Evolutionary conservation across 1,140 invertebrate species (phyloP).

Genomic region (Scaptomyza pallida): DNA sequence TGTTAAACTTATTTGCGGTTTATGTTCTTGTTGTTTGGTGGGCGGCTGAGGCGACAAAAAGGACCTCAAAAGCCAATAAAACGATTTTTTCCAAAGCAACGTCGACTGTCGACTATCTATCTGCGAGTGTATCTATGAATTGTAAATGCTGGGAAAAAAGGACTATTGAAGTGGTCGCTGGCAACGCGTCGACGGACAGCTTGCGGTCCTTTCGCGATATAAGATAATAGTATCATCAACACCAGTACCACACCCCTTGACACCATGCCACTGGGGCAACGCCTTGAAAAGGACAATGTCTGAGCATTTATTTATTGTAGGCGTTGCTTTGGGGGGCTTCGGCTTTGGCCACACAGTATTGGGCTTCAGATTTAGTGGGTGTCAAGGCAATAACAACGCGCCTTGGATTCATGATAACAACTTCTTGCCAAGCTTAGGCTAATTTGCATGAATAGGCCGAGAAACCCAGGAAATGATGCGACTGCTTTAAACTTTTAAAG

Average conservation of each 20-base stretch:
- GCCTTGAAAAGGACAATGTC: slow-evolving; percentile 58
- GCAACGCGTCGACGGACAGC: slow-evolving; percentile 67
- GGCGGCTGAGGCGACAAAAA: slow-evolving; percentile 71
- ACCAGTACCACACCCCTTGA: slow-evolving; percentile 46
- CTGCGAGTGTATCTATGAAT: slow-evolving; percentile 69
- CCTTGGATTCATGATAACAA: slow-evolving; percentile 67
- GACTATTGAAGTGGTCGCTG: slow-evolving; percentile 66
- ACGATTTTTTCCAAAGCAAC: slow-evolving; percentile 68
- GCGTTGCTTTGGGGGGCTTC: slow-evolving; percentile 63
- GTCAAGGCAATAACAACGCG: slow-evolving; percentile 42
- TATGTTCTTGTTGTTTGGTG: slow-evolving; percentile 60
- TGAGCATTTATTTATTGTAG: slow-evolving; percentile 53
- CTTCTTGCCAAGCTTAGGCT: slow-evolving; percentile 44
- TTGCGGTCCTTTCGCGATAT: slow-evolving; percentile 67
- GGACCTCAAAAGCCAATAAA: slow-evolving; percentile 83
- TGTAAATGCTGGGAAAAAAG: slow-evolving; percentile 66
- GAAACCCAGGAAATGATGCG: slow-evolving; percentile 19
- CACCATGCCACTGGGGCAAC: slow-evolving; percentile 12
- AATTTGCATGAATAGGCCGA: slow-evolving; percentile 65
- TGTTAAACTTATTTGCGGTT: slow-evolving; percentile 81
- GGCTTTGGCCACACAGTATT: slow-evolving; percentile 3
- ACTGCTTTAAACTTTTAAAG: slow-evolving; percentile 59
- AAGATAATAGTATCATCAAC: slow-evolving; percentile 84
- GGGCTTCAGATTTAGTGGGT: slow-evolving; percentile 51
- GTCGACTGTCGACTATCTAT: slow-evolving; percentile 24